Conservation (phyloP, 2,797 vertebrate genomes). For the Antennarius maculatus region DNA sequence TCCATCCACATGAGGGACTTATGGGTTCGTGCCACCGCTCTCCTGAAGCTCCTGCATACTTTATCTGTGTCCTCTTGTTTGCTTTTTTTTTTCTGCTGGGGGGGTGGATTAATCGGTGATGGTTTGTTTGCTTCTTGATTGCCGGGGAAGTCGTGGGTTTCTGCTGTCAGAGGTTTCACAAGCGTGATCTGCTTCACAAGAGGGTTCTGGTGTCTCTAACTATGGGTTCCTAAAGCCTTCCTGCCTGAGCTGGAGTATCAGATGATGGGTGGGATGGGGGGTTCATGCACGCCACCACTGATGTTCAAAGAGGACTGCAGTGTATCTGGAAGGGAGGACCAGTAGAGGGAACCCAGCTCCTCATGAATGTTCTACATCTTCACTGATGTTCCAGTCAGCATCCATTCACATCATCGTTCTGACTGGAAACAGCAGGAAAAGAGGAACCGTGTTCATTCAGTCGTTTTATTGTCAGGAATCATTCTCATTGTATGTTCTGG, state of each 20-base stretch:
- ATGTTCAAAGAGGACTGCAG: constrained; percentile 56
- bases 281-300: constrained; percentile 26
- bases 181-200: constrained; percentile 41
- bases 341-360: constrained; percentile 13
- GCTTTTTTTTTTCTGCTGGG: constrained; percentile 22
- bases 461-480: constrained; percentile 43
- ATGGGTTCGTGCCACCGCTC: constrained; percentile 24
- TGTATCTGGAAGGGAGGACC: constrained; percentile 21
- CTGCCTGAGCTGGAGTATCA: constrained; percentile 52
- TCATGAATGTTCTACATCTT: not conserved
- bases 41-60: constrained; percentile 37
- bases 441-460: not conserved
- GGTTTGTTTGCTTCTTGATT: constrained; percentile 65
- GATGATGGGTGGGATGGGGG: constrained; percentile 47
- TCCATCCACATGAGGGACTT: constrained; percentile 23
- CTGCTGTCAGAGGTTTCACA: constrained; percentile 45
- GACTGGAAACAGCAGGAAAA: constrained; percentile 40
- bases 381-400: not conserved
- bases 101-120: constrained; percentile 70
- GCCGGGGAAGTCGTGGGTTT: constrained; percentile 32
- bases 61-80: constrained; percentile 15
- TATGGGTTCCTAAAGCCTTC: constrained; percentile 44
- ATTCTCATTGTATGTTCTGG: constrained; percentile 39
- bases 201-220: constrained; percentile 57
- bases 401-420: constrained; percentile 27